These are phyloP conservation scores for Nineta flava DNA, from an alignment of 2,888 invertebrate genomes.

Conservation along the genomic window DNA sequence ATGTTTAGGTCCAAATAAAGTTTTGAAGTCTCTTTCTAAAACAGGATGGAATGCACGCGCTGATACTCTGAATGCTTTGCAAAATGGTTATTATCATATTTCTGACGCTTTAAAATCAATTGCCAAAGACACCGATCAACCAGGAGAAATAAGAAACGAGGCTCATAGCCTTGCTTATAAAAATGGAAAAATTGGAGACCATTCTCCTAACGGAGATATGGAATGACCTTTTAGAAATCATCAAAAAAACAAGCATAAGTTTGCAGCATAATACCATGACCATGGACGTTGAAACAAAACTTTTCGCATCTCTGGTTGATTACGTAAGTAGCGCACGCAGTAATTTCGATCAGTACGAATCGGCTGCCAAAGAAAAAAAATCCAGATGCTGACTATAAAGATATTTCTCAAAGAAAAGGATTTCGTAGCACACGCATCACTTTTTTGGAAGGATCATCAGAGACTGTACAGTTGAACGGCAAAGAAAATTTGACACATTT, in stretches of 20 bases:
- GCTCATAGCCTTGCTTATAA: background rate
- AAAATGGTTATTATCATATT: background rate
- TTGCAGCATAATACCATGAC: conserved; percentile 8
- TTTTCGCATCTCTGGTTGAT: conserved; percentile 7
- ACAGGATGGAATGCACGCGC: background rate
- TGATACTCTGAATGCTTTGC: background rate
- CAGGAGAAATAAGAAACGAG: background rate
- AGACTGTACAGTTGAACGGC: no score
- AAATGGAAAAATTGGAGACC: no score
- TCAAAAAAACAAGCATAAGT: conserved; percentile 15
- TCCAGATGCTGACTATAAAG: conserved; percentile 9
- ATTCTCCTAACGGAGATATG: conserved; percentile 15
- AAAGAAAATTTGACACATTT: no score
- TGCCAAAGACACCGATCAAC: background rate
- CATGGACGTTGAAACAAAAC: conserved; percentile 10
- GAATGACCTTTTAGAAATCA: conserved; percentile 13
- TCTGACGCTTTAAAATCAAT: background rate
- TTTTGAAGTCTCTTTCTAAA: background rate
- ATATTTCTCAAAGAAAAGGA: no score
- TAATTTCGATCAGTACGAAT: conserved; percentile 7
- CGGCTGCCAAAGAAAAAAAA: conserved; percentile 9
- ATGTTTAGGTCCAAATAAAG: background rate
- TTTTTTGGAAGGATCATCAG: no score
- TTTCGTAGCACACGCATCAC: no score
- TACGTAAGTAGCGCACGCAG: conserved; percentile 7